phyloP scores from a whole-genome alignment of 2,888 invertebrate species.

The Dorcus hopei region DNA sequence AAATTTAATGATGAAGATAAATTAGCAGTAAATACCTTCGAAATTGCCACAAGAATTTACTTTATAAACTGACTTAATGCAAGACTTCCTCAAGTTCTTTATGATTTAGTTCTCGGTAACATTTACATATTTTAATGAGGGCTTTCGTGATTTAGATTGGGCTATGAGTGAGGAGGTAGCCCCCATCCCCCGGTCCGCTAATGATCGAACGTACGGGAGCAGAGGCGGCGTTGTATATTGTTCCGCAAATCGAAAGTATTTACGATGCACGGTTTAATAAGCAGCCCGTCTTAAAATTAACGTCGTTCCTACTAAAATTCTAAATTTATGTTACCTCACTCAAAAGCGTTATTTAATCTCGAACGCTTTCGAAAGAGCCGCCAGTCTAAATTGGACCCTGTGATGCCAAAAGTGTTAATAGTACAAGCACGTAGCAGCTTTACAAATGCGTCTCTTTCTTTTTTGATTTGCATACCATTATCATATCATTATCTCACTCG shows the following conservation, averaged over 20 bases:
- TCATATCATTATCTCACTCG: too few relatives aligned
- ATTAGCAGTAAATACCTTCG: constrained; percentile 19
- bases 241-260: constrained; percentile 30
- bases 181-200: constrained; percentile 22
- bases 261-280: constrained; percentile 1
- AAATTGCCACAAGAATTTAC: constrained; percentile 24
- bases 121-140: constrained; percentile 45
- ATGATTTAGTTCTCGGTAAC: constrained; percentile 40
- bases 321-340: too few relatives aligned
- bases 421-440: too few relatives aligned
- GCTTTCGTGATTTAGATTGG: constrained; percentile 36
- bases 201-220: constrained; percentile 29
- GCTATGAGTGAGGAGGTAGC: constrained; percentile 19
- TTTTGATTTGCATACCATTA: too few relatives aligned
- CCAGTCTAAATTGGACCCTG: too few relatives aligned
- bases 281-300: too few relatives aligned
- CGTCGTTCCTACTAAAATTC: too few relatives aligned
- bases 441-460: too few relatives aligned
- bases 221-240: constrained; percentile 29
- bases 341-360: too few relatives aligned
- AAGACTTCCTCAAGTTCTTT: constrained; percentile 40
- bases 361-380: too few relatives aligned
- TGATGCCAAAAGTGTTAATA: too few relatives aligned
- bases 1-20: constrained; percentile 8
- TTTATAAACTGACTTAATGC: constrained; percentile 36